phyloP scores from a whole-genome alignment of 2,888 invertebrate species.

The Aleiodes alternator region DNA sequence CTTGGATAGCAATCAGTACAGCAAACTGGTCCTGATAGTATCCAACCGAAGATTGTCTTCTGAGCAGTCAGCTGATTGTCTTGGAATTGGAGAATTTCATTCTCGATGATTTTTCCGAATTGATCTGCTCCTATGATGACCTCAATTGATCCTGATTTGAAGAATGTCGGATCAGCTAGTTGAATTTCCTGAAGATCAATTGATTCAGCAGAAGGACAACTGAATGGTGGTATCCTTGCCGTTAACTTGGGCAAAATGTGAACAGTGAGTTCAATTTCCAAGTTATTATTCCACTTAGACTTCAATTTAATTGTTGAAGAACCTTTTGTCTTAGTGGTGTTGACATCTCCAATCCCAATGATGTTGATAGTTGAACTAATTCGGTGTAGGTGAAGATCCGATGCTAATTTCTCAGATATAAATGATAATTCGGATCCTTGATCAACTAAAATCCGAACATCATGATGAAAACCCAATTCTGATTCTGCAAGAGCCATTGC shows the following conservation, averaged over 20 bases:
- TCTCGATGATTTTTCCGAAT: neutral
- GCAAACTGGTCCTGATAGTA: neutral
- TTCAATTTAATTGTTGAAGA: no score
- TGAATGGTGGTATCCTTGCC: neutral
- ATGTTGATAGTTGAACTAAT: no score
- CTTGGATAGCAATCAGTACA: no score
- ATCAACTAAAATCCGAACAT: no score
- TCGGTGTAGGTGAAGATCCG: no score
- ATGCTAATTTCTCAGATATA: no score
- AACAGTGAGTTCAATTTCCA: neutral
- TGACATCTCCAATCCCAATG: no score
- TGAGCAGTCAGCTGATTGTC: neutral
- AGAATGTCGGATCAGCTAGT: neutral
- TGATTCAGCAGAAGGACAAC: neutral
- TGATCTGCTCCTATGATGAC: slow-evolving; percentile 17
- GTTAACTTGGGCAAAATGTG: slow-evolving; percentile 3
- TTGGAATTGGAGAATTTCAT: neutral
- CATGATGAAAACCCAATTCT: no score
- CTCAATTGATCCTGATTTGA: neutral
- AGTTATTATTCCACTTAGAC: no score
- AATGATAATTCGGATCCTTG: no score
- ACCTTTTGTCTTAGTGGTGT: no score
- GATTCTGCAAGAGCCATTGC: no score
- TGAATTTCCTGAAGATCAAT: neutral
- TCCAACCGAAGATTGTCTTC: neutral